Percentiles rank a stretch among this genome's conserved stretches.
Conservation (phyloP, 1,140 invertebrate genomes). For the Danaus melanippus region DNA sequence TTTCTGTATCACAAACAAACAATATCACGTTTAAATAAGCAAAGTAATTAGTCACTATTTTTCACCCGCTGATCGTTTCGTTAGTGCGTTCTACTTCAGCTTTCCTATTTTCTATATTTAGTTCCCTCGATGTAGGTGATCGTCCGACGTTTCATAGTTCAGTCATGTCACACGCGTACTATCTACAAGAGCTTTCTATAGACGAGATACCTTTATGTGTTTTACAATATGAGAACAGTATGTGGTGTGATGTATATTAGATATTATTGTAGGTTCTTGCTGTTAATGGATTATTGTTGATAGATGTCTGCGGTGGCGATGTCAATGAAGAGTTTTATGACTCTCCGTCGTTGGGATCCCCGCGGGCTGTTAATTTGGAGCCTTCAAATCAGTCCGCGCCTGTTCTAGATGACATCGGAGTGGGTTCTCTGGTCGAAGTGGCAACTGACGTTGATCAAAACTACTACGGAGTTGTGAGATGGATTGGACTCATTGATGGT, state of each 20-base stretch:
- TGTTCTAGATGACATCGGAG: slow-evolving; percentile 73
- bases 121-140: slow-evolving; percentile 23
- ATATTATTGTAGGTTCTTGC: not conserved
- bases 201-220: slow-evolving; percentile 64
- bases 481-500: slow-evolving; percentile 85
- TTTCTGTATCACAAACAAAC: not conserved
- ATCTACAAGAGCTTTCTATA: slow-evolving; percentile 47
- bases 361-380: slow-evolving; percentile 29
- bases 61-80: slow-evolving; percentile 21
- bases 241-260: slow-evolving; percentile 11
- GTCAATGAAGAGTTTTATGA: slow-evolving; percentile 51
- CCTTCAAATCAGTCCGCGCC: slow-evolving; percentile 29
- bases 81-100: slow-evolving; percentile 39
- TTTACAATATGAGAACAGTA: slow-evolving; percentile 56
- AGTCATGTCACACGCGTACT: slow-evolving; percentile 51
- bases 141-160: slow-evolving; percentile 25
- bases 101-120: slow-evolving; percentile 64
- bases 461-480: slow-evolving; percentile 87
- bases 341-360: slow-evolving; percentile 48
- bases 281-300: slow-evolving; percentile 8
- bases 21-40: not conserved
- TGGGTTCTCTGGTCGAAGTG: slow-evolving; percentile 84
- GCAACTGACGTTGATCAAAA: slow-evolving; percentile 73
- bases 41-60: no score
- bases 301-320: slow-evolving; percentile 49